phyloP scores from a whole-genome alignment of 1,140 invertebrate genomes.

The Cryptotermes secundus region DNA sequence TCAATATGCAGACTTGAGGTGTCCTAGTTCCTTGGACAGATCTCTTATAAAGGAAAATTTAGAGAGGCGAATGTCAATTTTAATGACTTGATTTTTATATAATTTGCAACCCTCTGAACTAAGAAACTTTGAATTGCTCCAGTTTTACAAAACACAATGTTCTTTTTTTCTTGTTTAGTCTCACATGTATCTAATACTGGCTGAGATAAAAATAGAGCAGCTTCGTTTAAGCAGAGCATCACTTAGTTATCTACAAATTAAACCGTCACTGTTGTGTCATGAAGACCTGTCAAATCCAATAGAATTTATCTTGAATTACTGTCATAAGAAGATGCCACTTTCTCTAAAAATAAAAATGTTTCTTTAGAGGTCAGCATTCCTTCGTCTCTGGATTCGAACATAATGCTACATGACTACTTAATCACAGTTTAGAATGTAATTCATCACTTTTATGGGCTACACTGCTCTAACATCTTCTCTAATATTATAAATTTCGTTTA shows the following conservation, averaged over 20 bases:
- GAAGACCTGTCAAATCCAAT: neutral
- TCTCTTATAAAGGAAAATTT: too few relatives aligned
- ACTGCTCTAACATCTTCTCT: neutral
- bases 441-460: neutral
- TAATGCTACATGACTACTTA: neutral
- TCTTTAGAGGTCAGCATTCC: neutral
- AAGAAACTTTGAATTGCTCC: too few relatives aligned
- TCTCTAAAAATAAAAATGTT: neutral
- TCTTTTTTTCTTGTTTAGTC: too few relatives aligned
- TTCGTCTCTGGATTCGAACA: neutral
- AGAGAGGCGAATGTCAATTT: too few relatives aligned
- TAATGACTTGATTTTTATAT: too few relatives aligned
- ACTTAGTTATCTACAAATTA: neutral
- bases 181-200: too few relatives aligned
- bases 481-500: neutral
- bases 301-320: neutral
- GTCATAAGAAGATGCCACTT: neutral
- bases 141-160: too few relatives aligned
- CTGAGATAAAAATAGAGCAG: too few relatives aligned
- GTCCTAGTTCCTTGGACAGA: too few relatives aligned
- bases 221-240: neutral
- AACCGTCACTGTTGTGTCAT: neutral
- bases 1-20: too few relatives aligned
- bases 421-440: neutral
- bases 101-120: too few relatives aligned